A percentile compares a stretch with the other conserved stretches of the same genome.
Conservation (phyloP, 2,888 invertebrate genomes). For the Drosophila rubida region DNA sequence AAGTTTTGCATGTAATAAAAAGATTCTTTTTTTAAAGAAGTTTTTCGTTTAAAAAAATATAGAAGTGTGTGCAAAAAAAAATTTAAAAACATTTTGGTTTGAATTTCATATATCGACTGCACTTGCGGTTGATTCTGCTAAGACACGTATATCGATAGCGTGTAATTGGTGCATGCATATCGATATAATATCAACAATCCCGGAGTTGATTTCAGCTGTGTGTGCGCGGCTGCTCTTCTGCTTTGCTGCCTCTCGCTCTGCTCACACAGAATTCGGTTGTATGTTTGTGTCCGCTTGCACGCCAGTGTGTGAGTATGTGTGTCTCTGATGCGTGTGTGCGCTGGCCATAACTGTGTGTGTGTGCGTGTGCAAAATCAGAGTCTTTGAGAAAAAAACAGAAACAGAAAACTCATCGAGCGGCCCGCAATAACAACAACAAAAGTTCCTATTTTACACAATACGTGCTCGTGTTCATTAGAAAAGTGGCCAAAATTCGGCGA, state of each 20-base stretch:
- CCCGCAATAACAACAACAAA: slow-evolving; percentile 32
- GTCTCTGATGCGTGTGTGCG: slow-evolving; percentile 38
- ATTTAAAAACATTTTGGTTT: no score
- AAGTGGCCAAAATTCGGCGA: slow-evolving; percentile 81
- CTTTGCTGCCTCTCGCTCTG: slow-evolving; percentile 39
- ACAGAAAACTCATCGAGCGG: slow-evolving; percentile 38
- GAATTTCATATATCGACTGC: no score
- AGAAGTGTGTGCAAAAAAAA: no score
- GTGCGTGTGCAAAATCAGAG: slow-evolving; percentile 63
- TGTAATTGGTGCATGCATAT: slow-evolving; percentile 13
- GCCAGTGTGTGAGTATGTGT: slow-evolving; percentile 28
- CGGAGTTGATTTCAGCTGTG: slow-evolving; percentile 50
- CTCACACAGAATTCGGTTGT: slow-evolving; percentile 19
- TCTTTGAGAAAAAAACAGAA: slow-evolving; percentile 41
- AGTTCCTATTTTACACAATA: slow-evolving; percentile 65
- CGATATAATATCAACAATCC: slow-evolving; percentile 57
- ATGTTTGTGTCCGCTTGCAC: slow-evolving; percentile 44
- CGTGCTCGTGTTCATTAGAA: slow-evolving; percentile 53
- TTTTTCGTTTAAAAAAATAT: no score
- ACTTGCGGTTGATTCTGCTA: no score
- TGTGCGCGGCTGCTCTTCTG: slow-evolving; percentile 32
- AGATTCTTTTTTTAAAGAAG: no score
- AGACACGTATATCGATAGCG: slow-evolving; percentile 26
- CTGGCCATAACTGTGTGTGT: slow-evolving; percentile 22
- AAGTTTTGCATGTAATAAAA: no score